Conservation (phyloP, 2,797 vertebrate genomes). For the Cossypha dichroa region DNA sequence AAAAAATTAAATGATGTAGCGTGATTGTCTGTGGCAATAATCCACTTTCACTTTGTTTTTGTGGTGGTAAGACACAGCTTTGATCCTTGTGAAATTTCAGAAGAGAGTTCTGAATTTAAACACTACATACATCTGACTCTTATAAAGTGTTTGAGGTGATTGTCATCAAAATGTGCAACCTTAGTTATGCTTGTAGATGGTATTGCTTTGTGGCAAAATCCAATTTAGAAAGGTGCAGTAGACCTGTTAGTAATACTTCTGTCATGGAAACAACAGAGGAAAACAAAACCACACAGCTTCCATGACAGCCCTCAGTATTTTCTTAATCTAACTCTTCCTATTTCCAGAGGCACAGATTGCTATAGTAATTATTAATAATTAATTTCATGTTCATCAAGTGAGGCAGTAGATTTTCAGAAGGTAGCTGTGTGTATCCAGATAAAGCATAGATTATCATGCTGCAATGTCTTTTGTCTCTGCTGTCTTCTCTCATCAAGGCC, state of each 20-base stretch:
- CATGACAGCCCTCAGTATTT: background rate
- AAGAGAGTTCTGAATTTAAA: background rate
- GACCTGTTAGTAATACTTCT: background rate
- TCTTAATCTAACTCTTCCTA: background rate
- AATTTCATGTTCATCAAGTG: background rate
- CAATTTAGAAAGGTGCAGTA: background rate
- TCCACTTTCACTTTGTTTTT: constrained; percentile 21
- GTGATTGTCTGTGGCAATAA: constrained; percentile 24
- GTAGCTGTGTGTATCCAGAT: background rate
- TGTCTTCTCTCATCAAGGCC: background rate
- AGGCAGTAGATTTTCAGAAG: background rate
- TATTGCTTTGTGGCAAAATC: background rate
- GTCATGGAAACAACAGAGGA: background rate
- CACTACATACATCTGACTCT: background rate
- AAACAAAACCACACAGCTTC: background rate
- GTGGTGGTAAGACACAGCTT: background rate
- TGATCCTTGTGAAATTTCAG: background rate
- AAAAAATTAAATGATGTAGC: constrained; percentile 63
- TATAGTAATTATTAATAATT: rapidly evolving
- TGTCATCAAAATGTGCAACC: background rate
- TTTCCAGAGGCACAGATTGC: background rate
- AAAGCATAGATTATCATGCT: background rate
- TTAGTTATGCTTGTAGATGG: background rate
- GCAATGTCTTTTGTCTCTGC: background rate
- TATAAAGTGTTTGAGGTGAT: background rate